A percentile compares a stretch with the other conserved stretches of the same genome.
Evolutionary conservation across 2,888 invertebrate species (phyloP).

Genomic region (Zygogramma bicolorata): DNA sequence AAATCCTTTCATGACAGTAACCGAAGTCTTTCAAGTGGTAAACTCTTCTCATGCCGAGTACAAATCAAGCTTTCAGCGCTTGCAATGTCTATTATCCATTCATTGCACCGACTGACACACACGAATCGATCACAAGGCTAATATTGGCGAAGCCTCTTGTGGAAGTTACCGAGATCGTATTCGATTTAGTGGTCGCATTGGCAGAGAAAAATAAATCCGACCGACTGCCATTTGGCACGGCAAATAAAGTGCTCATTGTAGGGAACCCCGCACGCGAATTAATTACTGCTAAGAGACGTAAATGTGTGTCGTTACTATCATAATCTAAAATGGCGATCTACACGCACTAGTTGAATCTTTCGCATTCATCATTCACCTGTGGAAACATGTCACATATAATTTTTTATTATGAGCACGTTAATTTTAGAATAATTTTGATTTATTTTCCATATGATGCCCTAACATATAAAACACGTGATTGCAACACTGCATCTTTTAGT

Average conservation of each 20-base stretch:
- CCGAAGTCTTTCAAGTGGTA: not conserved
- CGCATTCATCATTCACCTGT: conserved; percentile 12
- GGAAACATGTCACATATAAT: not conserved
- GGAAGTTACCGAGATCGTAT: not conserved
- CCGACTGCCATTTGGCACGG: not conserved
- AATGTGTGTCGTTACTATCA: conserved; percentile 31
- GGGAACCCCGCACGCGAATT: conserved; percentile 21
- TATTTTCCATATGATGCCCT: no score
- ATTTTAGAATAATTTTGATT: no score
- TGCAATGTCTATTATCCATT: not conserved
- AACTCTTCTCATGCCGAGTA: not conserved
- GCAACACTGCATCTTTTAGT: no score
- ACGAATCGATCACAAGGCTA: not conserved
- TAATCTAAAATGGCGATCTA: conserved; percentile 33
- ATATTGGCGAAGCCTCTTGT: not conserved
- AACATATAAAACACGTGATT: no score
- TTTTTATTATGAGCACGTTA: not conserved
- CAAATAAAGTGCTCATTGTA: conserved; percentile 11
- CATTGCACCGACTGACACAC: not conserved
- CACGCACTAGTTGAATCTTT: conserved; percentile 30
- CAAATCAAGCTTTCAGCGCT: not conserved
- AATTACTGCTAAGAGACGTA: conserved; percentile 35
- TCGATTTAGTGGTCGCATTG: not conserved
- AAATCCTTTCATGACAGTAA: no score
- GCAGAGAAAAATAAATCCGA: not conserved